These are phyloP conservation scores for Parauchenoglanis ngamensis DNA, from an alignment of 2,797 vertebrate genomes.

Conservation along the genomic window DNA sequence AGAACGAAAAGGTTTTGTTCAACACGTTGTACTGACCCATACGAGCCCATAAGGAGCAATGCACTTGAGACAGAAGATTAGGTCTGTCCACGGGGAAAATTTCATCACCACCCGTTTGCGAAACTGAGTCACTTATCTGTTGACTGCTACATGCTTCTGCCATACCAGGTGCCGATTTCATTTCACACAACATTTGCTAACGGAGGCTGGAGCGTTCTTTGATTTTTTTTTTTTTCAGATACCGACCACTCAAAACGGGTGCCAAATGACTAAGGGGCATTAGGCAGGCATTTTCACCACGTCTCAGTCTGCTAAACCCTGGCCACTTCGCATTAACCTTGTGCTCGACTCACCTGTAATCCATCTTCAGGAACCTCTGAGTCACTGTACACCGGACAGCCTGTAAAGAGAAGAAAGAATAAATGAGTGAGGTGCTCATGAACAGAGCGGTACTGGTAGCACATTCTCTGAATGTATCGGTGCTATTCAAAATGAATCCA, in stretches of 20 bases:
- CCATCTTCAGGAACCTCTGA: conserved; percentile 84
- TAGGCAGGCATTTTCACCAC: not conserved
- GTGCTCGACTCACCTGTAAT: conserved; percentile 81
- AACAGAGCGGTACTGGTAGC: not conserved
- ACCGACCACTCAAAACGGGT: conserved; percentile 35
- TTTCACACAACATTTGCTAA: conserved; percentile 53
- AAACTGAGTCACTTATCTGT: conserved; percentile 50
- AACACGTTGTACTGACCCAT: not conserved
- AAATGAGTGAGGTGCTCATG: not conserved
- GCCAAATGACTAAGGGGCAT: conserved; percentile 41
- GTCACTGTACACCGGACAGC: conserved; percentile 84
- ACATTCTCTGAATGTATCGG: not conserved
- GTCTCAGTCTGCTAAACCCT: not conserved
- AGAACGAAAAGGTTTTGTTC: not conserved
- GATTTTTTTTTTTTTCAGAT: conserved; percentile 23
- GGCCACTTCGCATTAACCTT: not conserved
- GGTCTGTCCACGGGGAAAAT: conserved; percentile 31
- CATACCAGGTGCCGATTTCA: conserved; percentile 49
- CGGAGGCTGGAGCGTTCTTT: conserved; percentile 38
- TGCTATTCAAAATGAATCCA: not conserved
- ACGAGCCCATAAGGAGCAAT: conserved; percentile 13
- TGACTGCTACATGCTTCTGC: conserved; percentile 50
- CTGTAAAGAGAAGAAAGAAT: conserved; percentile 67
- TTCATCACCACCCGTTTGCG: conserved; percentile 43
- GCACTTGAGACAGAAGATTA: conserved; percentile 28